phyloP scores from a whole-genome alignment of 2,113 vertebrate species.

The Anas platyrhynchos region DNA sequence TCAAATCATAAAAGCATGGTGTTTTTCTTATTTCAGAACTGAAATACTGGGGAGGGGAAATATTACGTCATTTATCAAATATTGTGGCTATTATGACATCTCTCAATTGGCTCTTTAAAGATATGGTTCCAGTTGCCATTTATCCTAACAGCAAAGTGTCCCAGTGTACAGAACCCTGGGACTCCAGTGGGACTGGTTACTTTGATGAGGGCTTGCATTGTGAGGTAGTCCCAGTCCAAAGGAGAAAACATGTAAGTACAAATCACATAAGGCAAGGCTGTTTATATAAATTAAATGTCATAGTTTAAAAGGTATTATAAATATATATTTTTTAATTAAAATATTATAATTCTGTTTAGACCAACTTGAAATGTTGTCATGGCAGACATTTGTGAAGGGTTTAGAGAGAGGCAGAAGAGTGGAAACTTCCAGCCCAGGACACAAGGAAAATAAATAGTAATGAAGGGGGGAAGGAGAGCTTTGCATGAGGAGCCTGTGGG shows the following conservation, averaged over 20 bases:
- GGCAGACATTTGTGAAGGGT: neutral
- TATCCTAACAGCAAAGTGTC: neutral
- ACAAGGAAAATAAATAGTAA: neutral
- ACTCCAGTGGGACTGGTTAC: neutral
- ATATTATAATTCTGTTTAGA: neutral
- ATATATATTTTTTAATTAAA: neutral
- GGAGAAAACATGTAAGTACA: neutral
- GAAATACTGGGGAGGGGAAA: neutral
- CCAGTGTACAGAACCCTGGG: neutral
- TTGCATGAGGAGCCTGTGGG: neutral
- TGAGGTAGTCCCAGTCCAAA: neutral
- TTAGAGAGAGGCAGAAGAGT: neutral
- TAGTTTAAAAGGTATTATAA: neutral
- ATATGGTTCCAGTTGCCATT: neutral
- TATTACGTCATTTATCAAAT: neutral
- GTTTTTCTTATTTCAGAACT: neutral
- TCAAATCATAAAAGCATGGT: neutral
- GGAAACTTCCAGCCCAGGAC: neutral
- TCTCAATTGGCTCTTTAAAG: neutral
- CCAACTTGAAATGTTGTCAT: neutral
- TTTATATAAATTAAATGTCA: neutral
- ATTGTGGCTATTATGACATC: neutral
- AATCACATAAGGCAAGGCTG: rapidly evolving
- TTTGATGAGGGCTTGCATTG: neutral
- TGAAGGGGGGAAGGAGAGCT: neutral